These are phyloP conservation scores for Gymnocheta viridis DNA, from an alignment of 2,888 invertebrate species.

Conservation along the genomic window DNA sequence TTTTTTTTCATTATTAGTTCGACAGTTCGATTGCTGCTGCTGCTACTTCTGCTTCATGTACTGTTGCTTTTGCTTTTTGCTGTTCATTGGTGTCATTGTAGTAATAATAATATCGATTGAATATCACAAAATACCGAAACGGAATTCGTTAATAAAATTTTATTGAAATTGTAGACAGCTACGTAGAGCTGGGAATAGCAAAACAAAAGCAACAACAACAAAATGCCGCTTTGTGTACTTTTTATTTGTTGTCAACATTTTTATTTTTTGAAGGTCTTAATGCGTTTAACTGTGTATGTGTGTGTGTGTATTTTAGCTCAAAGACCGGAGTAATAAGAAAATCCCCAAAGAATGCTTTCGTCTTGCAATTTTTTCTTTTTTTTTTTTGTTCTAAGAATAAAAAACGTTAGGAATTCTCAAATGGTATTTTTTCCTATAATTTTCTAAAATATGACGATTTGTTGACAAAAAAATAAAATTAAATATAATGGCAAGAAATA, in stretches of 20 bases:
- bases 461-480: constrained; percentile 59
- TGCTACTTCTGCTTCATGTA: not conserved
- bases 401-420: constrained; percentile 61
- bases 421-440: constrained; percentile 43
- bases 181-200: constrained; percentile 22
- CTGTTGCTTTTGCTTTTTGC: constrained; percentile 56
- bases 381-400: constrained; percentile 11
- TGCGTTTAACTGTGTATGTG: constrained; percentile 17
- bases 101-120: constrained; percentile 70
- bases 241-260: constrained; percentile 49
- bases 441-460: constrained; percentile 64
- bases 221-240: constrained; percentile 43
- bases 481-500: constrained; percentile 38
- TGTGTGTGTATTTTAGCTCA: not conserved
- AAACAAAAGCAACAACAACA: constrained; percentile 31
- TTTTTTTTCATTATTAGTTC: constrained; percentile 65
- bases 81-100: constrained; percentile 66
- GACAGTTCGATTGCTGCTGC: constrained; percentile 26
- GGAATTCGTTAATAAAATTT: constrained; percentile 78
- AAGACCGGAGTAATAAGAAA: constrained; percentile 52
- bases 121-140: constrained; percentile 72
- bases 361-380: constrained; percentile 25
- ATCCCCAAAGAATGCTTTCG: constrained; percentile 48
- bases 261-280: constrained; percentile 40
- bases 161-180: constrained; percentile 77